phyloP scores from a whole-genome alignment of 2,797 vertebrate species.

The Mormyrus hasselquistii region DNA sequence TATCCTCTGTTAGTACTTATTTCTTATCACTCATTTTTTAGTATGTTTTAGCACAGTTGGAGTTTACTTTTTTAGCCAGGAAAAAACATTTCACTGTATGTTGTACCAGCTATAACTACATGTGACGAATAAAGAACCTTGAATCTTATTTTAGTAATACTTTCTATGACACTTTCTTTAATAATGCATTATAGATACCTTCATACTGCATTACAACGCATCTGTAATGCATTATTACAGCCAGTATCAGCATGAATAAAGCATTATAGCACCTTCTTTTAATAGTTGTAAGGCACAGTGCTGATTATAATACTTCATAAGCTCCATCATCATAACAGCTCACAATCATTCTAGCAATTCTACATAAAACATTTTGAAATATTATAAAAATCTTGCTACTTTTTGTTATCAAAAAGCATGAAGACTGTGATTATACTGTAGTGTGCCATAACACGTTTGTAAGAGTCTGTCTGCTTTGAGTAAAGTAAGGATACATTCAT shows the following conservation, averaged over 20 bases:
- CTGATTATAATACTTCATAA: neutral
- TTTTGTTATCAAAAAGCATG: neutral
- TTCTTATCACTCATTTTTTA: too few relatives aligned
- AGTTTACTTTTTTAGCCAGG: too few relatives aligned
- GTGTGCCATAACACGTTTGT: neutral
- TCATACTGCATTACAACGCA: neutral
- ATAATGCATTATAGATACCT: neutral
- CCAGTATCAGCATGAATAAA: neutral
- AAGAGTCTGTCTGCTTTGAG: neutral
- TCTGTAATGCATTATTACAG: neutral
- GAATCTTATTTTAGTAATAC: neutral
- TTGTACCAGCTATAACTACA: too few relatives aligned
- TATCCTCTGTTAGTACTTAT: too few relatives aligned
- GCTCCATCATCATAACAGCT: neutral
- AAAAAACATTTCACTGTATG: too few relatives aligned
- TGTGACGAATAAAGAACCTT: too few relatives aligned
- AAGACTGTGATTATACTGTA: neutral
- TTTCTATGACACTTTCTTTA: neutral
- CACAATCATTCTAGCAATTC: neutral
- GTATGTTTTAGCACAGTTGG: too few relatives aligned
- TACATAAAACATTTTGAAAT: neutral
- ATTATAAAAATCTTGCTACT: neutral
- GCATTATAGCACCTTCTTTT: neutral
- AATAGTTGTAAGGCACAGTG: neutral
- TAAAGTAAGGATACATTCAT: neutral